Conservation (phyloP, 1,140 invertebrate genomes). For the Oreohelix idahoensis region DNA sequence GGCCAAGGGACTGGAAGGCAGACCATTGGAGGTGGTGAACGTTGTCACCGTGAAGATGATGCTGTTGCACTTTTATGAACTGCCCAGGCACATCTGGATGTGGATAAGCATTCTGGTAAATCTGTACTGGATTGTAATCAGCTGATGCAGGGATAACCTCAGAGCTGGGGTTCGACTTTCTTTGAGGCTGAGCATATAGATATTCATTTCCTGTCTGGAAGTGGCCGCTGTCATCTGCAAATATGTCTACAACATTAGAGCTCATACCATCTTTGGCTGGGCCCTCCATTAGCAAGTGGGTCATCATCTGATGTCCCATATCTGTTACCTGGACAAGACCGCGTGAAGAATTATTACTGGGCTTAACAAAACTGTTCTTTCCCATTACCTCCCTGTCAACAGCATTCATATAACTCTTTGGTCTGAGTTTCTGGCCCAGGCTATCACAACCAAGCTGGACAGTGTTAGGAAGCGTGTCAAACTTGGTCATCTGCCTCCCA, state of each 20-base stretch:
- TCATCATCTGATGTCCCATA: background rate
- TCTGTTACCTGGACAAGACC: background rate
- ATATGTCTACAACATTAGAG: background rate
- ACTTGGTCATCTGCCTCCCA: background rate
- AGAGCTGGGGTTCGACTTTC: background rate
- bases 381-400: background rate
- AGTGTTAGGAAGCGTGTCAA: background rate
- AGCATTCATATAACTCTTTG: constrained; percentile 32
- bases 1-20: background rate
- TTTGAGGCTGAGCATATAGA: background rate
- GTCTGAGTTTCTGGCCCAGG: background rate
- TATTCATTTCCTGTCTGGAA: background rate
- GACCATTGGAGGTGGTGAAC: background rate
- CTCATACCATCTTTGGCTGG: background rate
- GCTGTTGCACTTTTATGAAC: background rate
- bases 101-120: background rate
- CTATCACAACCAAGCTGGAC: background rate
- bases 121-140: background rate
- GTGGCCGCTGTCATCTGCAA: background rate
- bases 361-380: background rate
- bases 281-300: constrained; percentile 13
- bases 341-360: background rate
- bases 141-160: background rate
- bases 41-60: background rate
- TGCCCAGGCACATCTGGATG: background rate